Conservation (phyloP, 2,113 vertebrate genomes). For the Mus pahari region DNA sequence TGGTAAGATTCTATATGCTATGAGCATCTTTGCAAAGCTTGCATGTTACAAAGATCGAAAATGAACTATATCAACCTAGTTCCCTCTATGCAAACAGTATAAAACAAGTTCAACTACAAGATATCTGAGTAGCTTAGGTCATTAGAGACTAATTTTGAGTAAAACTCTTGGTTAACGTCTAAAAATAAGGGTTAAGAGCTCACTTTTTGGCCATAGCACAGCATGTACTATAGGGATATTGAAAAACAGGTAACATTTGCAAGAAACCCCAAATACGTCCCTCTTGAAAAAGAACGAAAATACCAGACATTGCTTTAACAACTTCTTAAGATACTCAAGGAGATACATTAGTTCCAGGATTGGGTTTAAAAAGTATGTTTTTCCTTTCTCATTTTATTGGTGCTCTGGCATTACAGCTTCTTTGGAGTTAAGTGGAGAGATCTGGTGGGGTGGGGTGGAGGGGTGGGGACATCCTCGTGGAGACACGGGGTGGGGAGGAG, state of each 20-base stretch:
- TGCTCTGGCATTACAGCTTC: constrained; percentile 40
- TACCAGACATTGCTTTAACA: constrained; percentile 49
- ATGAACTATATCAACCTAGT: constrained; percentile 20
- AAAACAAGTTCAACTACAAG: constrained; percentile 25
- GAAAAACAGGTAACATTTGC: constrained; percentile 53
- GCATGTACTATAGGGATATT: background rate
- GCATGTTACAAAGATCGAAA: constrained; percentile 56
- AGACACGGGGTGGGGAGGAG: too few species aligned
- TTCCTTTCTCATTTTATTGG: constrained; percentile 30
- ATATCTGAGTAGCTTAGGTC: constrained; percentile 31
- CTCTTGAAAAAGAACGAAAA: constrained; percentile 60
- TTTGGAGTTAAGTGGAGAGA: background rate
- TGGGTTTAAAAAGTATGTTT: constrained; percentile 27
- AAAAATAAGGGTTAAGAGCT: constrained; percentile 30
- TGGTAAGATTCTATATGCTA: constrained; percentile 11
- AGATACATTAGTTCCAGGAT: constrained; percentile 40
- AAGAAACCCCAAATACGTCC: constrained; percentile 27
- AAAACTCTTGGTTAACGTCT: constrained; percentile 39
- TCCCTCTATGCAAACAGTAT: background rate
- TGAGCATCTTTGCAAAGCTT: constrained; percentile 43
- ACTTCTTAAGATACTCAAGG: constrained; percentile 35
- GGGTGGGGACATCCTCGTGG: too few species aligned
- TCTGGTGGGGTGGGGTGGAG: too few species aligned
- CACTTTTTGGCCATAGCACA: background rate
- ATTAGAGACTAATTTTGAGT: constrained; percentile 25